Evolutionary conservation across 1,140 invertebrate species (phyloP).

Genomic region (Mycetomoellerius zeteki): DNA sequence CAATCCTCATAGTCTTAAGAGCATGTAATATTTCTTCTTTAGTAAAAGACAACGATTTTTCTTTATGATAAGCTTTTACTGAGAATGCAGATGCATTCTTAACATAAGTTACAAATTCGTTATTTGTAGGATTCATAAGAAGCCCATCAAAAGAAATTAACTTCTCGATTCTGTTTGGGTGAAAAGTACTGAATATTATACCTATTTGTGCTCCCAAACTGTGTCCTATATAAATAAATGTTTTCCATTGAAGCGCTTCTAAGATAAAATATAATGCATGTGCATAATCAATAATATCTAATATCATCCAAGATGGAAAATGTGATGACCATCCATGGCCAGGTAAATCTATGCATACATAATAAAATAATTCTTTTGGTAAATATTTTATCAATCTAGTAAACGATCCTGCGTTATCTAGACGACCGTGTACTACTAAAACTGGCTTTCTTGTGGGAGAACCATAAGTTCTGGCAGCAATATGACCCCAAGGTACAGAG

Average conservation of each 20-base stretch:
- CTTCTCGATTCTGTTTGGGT: slow-evolving; percentile 86
- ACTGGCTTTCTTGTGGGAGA: slow-evolving; percentile 86
- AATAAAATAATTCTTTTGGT: slow-evolving; percentile 87
- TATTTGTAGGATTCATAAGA: slow-evolving; percentile 63
- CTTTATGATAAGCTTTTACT: slow-evolving; percentile 69
- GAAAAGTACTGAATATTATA: slow-evolving; percentile 84
- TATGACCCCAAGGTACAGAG: slow-evolving; percentile 81
- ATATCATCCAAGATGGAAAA: slow-evolving; percentile 86
- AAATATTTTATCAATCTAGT: slow-evolving; percentile 89
- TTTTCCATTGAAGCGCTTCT: slow-evolving; percentile 88
- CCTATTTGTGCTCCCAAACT: slow-evolving; percentile 88
- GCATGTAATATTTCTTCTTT: slow-evolving; percentile 87
- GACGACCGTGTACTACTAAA: slow-evolving; percentile 89
- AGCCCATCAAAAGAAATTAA: slow-evolving; percentile 88
- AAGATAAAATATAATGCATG: slow-evolving; percentile 87
- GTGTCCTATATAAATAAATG: slow-evolving; percentile 88
- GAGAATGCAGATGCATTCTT: neutral
- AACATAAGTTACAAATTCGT: neutral
- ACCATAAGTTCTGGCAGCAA: slow-evolving; percentile 90
- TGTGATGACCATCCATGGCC: slow-evolving; percentile 91
- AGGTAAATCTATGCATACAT: slow-evolving; percentile 90
- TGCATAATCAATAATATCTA: slow-evolving; percentile 86
- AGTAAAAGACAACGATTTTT: slow-evolving; percentile 82
- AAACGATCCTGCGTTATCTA: slow-evolving; percentile 91
- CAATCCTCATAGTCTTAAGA: slow-evolving; percentile 80